These are phyloP conservation scores for Zosterops borbonicus DNA, from an alignment of 2,113 vertebrate species.

Conservation along the genomic window DNA sequence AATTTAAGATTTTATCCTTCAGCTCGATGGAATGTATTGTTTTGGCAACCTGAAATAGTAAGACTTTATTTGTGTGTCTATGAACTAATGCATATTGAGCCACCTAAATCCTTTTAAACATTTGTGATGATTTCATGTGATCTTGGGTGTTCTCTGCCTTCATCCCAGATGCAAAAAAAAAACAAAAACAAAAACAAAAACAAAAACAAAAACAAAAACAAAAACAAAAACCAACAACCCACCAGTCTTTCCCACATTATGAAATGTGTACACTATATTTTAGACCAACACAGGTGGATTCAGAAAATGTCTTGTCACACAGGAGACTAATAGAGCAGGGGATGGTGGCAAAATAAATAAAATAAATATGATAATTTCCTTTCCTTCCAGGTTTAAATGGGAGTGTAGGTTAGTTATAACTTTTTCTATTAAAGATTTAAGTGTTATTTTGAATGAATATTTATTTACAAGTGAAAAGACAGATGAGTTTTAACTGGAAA, in stretches of 20 bases:
- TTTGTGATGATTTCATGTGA: background rate
- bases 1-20: background rate
- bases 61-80: background rate
- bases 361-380: background rate
- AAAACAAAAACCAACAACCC: background rate
- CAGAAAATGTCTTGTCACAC: background rate
- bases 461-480: background rate
- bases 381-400: background rate
- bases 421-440: background rate
- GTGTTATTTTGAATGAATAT: background rate
- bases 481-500: background rate
- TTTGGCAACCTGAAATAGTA: background rate
- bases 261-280: background rate
- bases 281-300: background rate
- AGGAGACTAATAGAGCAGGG: background rate
- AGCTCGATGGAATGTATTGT: rapidly evolving
- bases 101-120: background rate
- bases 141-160: background rate
- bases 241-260: background rate
- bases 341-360: background rate
- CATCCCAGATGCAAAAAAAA: background rate
- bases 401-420: rapidly evolving
- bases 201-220: background rate
- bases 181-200: background rate
- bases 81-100: background rate